Evolutionary conservation across 2,888 invertebrate species (phyloP), one percentile per base, ranked within the genome.

Genomic region (Cephus spinipes): DNA sequence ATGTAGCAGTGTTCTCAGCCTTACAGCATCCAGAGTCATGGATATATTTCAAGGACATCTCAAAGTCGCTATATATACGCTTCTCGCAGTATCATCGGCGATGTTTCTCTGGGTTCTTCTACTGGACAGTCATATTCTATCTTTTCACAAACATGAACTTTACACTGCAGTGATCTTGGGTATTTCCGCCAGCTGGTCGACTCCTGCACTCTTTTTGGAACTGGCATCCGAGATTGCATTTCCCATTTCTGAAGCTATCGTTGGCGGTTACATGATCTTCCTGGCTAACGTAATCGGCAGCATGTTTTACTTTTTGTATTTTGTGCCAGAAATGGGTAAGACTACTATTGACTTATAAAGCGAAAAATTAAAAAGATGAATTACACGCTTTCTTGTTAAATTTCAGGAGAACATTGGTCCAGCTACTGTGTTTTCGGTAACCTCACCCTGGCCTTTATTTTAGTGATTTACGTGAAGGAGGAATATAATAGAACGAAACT

Each of bases 261-360:
- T 88, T 9, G 88, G 88, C 23, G 90, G 89, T 34, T 89, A 85
- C 81, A 85, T 90, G 86, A 89, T 89, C 80, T 86, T 87, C 74
- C 77, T 89, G 40, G 86, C 84, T 31, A 89, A 87, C 68, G 30
- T 85, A 73, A 77, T 85, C 76, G 84, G 84, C 79, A 82, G 78
- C 4, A 74, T 81, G 23, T 85, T 87, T 77, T 87, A 85, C 74
- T 81, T 83, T 33, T 83, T 81, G 6, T 84, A 85, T 74, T 85
- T 83, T 33, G 76, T 86, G 12, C 84, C 86, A 73, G 81, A 79
- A 79, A 83, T 86, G 68, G 83, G 87, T 86, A 83, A 73, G 77
- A 76, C 73, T 36, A 71, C 55, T 71, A 12, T 74, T 30, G 30
- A 33, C 30, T 36, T 12, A 23, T 55, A n/a, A n/a, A 15, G 71